Evolutionary conservation across 2,888 invertebrate genomes (phyloP).

Genomic region (Leptopterna dolabrata): DNA sequence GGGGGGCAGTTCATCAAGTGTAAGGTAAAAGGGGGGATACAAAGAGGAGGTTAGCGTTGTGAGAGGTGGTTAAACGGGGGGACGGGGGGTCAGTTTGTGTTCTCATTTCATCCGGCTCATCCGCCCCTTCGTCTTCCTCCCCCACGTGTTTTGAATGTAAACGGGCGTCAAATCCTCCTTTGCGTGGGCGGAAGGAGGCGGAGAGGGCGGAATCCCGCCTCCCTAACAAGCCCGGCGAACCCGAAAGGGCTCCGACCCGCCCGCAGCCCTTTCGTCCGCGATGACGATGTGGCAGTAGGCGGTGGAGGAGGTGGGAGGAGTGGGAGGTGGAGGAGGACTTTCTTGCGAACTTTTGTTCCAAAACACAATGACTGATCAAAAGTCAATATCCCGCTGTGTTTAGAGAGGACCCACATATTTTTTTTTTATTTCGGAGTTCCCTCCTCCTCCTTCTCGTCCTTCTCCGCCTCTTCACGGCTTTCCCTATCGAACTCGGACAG

Average conservation of each 20-base stretch:
- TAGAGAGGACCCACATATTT: constrained; percentile 52
- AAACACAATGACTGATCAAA: constrained; percentile 58
- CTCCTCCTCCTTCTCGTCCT: not conserved
- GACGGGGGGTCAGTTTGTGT: not conserved
- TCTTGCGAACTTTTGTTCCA: constrained; percentile 44
- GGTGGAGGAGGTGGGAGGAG: too few relatives aligned
- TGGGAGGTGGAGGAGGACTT: not conserved
- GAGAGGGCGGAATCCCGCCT: not conserved
- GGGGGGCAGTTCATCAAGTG: not conserved
- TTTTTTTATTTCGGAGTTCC: not conserved
- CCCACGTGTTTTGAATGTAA: constrained; percentile 21
- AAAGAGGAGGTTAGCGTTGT: too few relatives aligned
- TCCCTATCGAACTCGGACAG: constrained; percentile 31
- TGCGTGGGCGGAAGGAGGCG: not conserved
- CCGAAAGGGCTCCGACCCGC: not conserved
- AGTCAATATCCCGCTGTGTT: constrained; percentile 57
- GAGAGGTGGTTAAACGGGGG: too few relatives aligned
- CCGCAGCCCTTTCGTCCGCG: not conserved
- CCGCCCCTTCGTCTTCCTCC: not conserved
- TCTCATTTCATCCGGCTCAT: not conserved
- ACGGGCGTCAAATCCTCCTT: not conserved
- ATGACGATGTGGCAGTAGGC: too few relatives aligned
- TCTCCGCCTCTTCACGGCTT: constrained; percentile 1
- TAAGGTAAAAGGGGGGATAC: not conserved
- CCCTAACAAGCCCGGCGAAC: constrained; percentile 3